A percentile compares a stretch with the other conserved stretches of the same genome.
phyloP scores from a whole-genome alignment of 2,113 vertebrate species.

The Scatophagus argus region DNA sequence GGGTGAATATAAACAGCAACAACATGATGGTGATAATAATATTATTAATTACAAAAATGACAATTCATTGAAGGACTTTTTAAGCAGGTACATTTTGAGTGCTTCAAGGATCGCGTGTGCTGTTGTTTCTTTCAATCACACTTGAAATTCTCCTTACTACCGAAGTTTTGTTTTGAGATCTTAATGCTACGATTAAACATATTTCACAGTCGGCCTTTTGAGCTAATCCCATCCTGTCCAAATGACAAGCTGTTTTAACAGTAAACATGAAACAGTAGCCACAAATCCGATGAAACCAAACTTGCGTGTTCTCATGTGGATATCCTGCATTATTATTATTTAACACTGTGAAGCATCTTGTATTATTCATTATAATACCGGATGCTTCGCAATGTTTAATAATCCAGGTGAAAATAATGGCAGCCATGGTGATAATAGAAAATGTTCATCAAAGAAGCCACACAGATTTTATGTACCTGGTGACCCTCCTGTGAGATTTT shows the following conservation, averaged over 20 bases:
- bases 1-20: too few relatives aligned
- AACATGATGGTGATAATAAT: too few relatives aligned
- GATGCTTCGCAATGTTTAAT: background rate
- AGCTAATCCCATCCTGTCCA: background rate
- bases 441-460: background rate
- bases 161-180: too few relatives aligned
- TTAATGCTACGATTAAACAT: background rate
- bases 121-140: background rate
- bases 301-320: background rate
- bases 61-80: too few relatives aligned
- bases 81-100: too few relatives aligned
- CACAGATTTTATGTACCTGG: constrained; percentile 3
- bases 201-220: background rate
- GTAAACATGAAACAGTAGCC: background rate
- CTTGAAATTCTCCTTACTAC: background rate
- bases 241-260: background rate
- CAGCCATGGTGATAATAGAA: background rate
- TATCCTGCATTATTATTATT: too few relatives aligned
- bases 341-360: too few relatives aligned
- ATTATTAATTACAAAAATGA: too few relatives aligned
- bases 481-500: constrained; percentile 23
- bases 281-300: background rate
- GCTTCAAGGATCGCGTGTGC: too few relatives aligned
- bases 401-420: background rate
- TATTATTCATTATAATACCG: too few relatives aligned